Base-by-base conservation (phyloP, 2,113 vertebrate genomes). In the Gracilinanus agilis region DNA sequence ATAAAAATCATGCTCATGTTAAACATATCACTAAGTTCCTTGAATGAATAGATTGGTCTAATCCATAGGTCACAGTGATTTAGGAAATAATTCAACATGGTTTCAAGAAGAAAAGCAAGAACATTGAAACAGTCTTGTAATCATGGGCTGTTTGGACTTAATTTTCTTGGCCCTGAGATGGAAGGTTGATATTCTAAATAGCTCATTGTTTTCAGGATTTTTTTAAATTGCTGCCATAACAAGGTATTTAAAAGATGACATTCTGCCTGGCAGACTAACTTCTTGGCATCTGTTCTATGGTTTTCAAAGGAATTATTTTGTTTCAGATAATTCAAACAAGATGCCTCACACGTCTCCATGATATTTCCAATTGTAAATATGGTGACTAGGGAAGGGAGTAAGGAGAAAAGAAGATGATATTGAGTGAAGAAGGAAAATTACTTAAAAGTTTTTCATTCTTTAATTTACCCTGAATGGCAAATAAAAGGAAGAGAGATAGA, bases 171-270 rank as follows among this genome's bases (percentile, higher is more conserved):
- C 89, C 93, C 92, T 21, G 44, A 95, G 54, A 94, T 91, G 44
- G 95, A 95, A 95, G 94, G 93, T 92, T 96, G 95, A 96, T 93
- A 91, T 55, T 95, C 93, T 94, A 97, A 97, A 93, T 94, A 96
- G 89, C 53, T 75, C 92, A 96, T 92, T 96, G 95, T 96, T 90
- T 92, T 96, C 4, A 4, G n/a, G 19, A 83, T 83, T 83, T 88
- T 96, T 93, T 93, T 24, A 90, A 49, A 40, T 83, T 95, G 95
- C 94, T 96, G 83, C 91, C 90, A 94, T 95, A 96, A 93, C 56
- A 95, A 95, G 91, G 95, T 88, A 91, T 94, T 96, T 95, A 94
- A 93, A 95, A 92, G 95, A 96, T 95, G 92, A 88, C 91, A 91
- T 94, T 92, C 89, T 95, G 55, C 25, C 92, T 97, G 94, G 94